Evolutionary conservation across 2,888 invertebrate species (phyloP).

Genomic region (Leptarthrus brevirostris): DNA sequence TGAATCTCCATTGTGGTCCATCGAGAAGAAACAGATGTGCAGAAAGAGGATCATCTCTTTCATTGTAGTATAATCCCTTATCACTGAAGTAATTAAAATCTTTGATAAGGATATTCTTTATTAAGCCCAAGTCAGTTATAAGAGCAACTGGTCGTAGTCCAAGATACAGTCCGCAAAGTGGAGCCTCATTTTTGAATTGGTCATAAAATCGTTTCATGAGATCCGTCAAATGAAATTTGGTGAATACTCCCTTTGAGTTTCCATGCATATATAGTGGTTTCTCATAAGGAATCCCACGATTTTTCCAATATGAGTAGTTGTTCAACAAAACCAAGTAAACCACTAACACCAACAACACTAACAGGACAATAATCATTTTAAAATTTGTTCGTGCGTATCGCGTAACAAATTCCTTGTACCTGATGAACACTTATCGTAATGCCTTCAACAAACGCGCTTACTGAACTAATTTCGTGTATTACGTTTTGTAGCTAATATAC

Average conservation of each 20-base stretch:
- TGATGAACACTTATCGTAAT: no score
- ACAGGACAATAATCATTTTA: slow-evolving; percentile 7
- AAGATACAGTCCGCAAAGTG: slow-evolving; percentile 37
- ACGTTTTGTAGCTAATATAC: no score
- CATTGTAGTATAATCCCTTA: slow-evolving; percentile 58
- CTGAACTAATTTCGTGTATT: no score
- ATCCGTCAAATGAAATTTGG: slow-evolving; percentile 48
- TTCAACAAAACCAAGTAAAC: slow-evolving; percentile 30
- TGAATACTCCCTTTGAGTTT: slow-evolving; percentile 57
- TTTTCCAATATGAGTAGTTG: slow-evolving; percentile 59
- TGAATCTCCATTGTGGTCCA: slow-evolving; percentile 64
- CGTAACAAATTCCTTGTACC: no score
- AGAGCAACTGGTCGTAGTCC: slow-evolving; percentile 51
- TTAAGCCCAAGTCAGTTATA: slow-evolving; percentile 56
- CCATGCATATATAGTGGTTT: slow-evolving; percentile 59
- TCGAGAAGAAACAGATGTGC: slow-evolving; percentile 58
- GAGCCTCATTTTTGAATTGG: background rate
- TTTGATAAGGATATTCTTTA: slow-evolving; percentile 59
- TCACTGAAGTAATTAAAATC: slow-evolving; percentile 60
- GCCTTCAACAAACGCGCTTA: no score
- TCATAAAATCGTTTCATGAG: background rate
- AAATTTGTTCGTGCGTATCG: no score
- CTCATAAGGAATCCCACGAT: slow-evolving; percentile 60
- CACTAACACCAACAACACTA: background rate
- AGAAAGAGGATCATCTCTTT: slow-evolving; percentile 58